Evolutionary conservation across 2,113 vertebrate genomes (phyloP).

Genomic region (Campylomormyrus numenius): DNA sequence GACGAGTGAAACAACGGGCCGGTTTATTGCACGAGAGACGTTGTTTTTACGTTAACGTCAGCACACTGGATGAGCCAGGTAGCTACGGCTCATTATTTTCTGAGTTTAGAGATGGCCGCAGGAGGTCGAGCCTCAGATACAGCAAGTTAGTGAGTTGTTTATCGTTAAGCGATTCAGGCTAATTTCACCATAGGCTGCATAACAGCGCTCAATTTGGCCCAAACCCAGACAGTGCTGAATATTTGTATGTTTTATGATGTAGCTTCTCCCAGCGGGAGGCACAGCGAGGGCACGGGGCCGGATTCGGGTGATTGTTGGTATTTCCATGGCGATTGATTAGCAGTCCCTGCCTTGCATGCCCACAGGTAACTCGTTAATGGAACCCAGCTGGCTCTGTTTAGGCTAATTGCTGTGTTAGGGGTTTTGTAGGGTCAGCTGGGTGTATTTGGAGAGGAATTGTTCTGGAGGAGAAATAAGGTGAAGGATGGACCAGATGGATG

Average conservation of each 20-base stretch:
- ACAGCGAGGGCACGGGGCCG: not conserved
- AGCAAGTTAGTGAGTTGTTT: not conserved
- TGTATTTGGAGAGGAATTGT: not conserved
- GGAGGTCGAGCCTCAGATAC: not conserved
- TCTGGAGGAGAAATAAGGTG: not conserved
- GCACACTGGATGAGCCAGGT: not conserved
- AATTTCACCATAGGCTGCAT: not conserved
- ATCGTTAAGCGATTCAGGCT: not conserved
- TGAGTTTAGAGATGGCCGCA: not conserved
- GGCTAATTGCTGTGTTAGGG: not conserved
- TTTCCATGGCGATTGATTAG: not conserved
- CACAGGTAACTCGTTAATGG: not conserved
- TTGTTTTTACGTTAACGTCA: not conserved
- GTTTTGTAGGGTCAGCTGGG: conserved; percentile 1
- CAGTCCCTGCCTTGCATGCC: not conserved
- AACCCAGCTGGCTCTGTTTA: not conserved
- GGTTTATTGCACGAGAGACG: not conserved
- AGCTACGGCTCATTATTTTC: not conserved
- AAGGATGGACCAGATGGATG: not conserved
- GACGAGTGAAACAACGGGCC: not conserved
- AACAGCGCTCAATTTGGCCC: not conserved
- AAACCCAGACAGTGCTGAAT: not conserved
- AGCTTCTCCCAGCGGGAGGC: not conserved
- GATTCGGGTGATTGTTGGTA: not conserved
- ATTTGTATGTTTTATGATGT: not conserved